phyloP scores from a whole-genome alignment of 2,113 vertebrate species.

The Dicaeum eximium region DNA sequence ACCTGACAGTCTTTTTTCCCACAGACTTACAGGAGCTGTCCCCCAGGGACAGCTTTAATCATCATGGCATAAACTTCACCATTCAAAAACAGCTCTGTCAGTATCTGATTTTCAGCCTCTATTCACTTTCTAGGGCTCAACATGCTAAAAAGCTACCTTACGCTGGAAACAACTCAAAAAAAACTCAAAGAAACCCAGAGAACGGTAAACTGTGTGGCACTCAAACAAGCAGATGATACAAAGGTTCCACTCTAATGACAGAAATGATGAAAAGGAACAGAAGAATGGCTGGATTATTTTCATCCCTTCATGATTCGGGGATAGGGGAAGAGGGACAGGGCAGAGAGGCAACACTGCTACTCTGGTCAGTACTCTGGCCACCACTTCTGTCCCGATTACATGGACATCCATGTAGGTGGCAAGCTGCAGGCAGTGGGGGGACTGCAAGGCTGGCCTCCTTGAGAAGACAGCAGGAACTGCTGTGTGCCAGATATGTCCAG shows the following conservation, averaged over 20 bases:
- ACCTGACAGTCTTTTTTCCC: neutral
- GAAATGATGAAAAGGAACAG: neutral
- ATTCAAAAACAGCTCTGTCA: neutral
- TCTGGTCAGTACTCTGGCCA: neutral
- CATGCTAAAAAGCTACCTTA: rapidly evolving
- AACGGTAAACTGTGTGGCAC: neutral
- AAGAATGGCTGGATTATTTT: neutral
- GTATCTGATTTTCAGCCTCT: neutral
- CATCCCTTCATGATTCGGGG: neutral
- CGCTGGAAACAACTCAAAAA: neutral
- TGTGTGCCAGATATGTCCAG: neutral
- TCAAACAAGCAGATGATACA: neutral
- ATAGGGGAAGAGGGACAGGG: neutral
- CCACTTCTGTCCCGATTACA: neutral
- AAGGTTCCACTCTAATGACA: neutral
- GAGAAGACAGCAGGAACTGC: neutral
- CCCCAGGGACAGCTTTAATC: neutral
- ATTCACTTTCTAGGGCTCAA: neutral
- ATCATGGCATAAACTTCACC: neutral
- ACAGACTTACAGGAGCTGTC: neutral
- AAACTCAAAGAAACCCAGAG: neutral
- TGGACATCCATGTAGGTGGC: neutral
- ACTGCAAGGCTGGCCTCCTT: neutral
- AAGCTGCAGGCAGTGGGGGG: neutral
- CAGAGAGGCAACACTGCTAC: neutral